Conservation (phyloP, 23 tunicate genomes). For the Trididemnum miniatum region DNA sequence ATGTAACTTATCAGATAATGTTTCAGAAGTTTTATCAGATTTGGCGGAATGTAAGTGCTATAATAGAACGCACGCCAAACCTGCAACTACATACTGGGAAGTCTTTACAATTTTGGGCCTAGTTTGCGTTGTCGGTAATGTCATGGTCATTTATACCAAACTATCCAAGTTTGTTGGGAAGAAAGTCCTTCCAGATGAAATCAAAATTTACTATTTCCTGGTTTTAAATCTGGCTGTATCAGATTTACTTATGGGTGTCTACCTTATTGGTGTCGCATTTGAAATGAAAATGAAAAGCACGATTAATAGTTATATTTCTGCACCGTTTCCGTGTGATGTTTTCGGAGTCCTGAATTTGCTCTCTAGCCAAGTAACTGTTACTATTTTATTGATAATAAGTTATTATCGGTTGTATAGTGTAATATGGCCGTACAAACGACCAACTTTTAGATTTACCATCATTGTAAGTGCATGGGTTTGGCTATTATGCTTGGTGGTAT, state of each 20-base stretch:
- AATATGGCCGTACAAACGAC: neutral
- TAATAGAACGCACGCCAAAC: too few species aligned
- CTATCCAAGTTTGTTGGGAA: too few species aligned
- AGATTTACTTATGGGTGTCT: neutral
- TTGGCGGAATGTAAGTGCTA: too few species aligned
- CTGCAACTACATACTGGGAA: too few species aligned
- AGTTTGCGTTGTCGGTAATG: too few species aligned
- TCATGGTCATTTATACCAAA: too few species aligned
- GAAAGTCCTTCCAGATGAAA: too few species aligned
- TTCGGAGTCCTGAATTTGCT: neutral
- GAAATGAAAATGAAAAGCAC: neutral
- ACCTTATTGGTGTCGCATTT: neutral
- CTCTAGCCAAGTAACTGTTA: neutral
- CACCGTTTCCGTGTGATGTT: neutral
- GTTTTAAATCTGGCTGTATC: neutral
- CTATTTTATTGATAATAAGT: neutral
- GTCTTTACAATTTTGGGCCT: too few species aligned
- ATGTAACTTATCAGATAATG: too few species aligned
- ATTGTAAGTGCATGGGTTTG: neutral
- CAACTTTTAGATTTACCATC: neutral
- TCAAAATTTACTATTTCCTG: neutral
- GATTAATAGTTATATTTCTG: neutral
- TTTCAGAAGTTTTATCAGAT: too few species aligned
- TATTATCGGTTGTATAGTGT: neutral
- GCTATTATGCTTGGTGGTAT: neutral